Evolutionary conservation across 2,113 vertebrate species (phyloP).

Genomic region (Strix aluco): DNA sequence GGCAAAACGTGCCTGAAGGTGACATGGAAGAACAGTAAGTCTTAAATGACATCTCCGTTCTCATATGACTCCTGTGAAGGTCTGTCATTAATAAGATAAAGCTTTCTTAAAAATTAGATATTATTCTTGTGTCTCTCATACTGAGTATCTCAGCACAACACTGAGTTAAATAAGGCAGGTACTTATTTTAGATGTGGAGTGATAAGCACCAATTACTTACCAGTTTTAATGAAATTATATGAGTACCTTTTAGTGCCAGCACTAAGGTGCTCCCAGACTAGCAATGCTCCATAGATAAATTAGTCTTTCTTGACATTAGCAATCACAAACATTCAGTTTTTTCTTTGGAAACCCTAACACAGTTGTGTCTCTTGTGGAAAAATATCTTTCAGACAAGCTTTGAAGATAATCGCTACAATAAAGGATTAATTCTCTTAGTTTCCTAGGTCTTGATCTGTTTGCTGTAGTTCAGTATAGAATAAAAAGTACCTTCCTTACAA

Average conservation of each 20-base stretch:
- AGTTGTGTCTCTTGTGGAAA: not conserved
- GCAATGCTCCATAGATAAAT: not conserved
- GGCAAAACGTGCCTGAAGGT: slow-evolving; percentile 55
- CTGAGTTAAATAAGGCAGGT: not conserved
- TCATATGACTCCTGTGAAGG: slow-evolving; percentile 7
- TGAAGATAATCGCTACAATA: slow-evolving; percentile 18
- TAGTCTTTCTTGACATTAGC: not conserved
- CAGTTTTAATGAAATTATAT: not conserved
- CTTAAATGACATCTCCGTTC: slow-evolving; percentile 52
- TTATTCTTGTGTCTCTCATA: not conserved
- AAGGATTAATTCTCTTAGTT: slow-evolving; percentile 27
- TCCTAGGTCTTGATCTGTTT: slow-evolving; percentile 25
- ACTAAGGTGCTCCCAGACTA: not conserved
- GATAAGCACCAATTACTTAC: not conserved
- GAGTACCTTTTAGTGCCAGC: not conserved
- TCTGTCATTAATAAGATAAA: slow-evolving; percentile 32
- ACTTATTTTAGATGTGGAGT: not conserved
- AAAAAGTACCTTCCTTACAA: not conserved
- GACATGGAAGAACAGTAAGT: slow-evolving; percentile 6
- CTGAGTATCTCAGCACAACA: not conserved
- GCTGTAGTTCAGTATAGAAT: not conserved
- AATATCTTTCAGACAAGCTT: slow-evolving; percentile 10
- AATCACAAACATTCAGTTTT: not conserved
- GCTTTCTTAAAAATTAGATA: slow-evolving; percentile 1
- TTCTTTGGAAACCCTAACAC: not conserved